Evolutionary conservation across 2,888 invertebrate genomes (phyloP).

Genomic region (Germaria angustata): DNA sequence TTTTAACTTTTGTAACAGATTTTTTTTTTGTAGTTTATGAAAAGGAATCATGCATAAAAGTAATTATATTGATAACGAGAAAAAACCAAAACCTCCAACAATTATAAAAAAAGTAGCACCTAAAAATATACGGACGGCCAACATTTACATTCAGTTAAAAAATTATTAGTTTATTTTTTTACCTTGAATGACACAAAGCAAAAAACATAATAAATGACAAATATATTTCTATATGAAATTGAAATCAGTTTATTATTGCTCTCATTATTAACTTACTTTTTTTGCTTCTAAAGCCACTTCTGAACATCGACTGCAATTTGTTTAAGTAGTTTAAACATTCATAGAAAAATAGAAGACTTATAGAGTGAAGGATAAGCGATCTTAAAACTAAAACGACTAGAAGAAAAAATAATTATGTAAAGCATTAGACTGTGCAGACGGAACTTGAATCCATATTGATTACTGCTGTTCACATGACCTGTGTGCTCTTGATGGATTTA

Average conservation of each 20-base stretch:
- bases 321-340: neutral
- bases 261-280: neutral
- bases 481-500: neutral
- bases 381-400: neutral
- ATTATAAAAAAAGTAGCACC: constrained; percentile 28
- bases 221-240: neutral
- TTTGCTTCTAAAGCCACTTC: neutral
- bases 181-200: constrained; percentile 34
- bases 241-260: constrained; percentile 32
- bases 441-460: constrained; percentile 19
- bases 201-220: constrained; percentile 41
- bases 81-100: constrained; percentile 26
- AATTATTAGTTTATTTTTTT: too few species aligned
- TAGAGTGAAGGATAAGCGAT: neutral
- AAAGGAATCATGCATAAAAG: constrained; percentile 34
- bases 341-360: neutral
- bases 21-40: neutral
- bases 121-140: constrained; percentile 40
- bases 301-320: neutral
- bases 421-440: constrained; percentile 19
- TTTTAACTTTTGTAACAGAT: neutral
- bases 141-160: neutral
- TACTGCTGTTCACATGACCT: constrained; percentile 16
- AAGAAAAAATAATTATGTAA: constrained; percentile 24
- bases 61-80: constrained; percentile 28